These are phyloP conservation scores for Taurulus bubalis DNA, from an alignment of 2,113 vertebrate genomes.

Conservation along the genomic window DNA sequence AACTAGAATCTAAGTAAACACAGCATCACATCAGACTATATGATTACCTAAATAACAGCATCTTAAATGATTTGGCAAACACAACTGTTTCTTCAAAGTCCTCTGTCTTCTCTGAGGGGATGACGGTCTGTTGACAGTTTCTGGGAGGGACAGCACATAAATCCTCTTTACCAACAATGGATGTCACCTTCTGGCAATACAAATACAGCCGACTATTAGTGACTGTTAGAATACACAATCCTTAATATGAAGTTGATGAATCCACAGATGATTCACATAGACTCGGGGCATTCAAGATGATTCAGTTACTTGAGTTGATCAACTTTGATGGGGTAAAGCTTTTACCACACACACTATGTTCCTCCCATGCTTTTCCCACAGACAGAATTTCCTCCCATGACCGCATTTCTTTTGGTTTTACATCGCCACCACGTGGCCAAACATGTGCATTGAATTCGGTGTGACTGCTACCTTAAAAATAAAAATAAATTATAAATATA, in stretches of 20 bases:
- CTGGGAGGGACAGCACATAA: conserved; percentile 55
- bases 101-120: conserved; percentile 53
- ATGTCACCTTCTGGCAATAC: not conserved
- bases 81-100: conserved; percentile 26
- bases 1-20: conserved; percentile 74
- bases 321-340: not conserved
- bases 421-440: conserved; percentile 57
- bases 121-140: conserved; percentile 65
- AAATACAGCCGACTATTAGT: not conserved
- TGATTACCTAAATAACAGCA: conserved; percentile 30
- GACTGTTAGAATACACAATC: not conserved
- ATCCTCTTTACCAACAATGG: conserved; percentile 47
- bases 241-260: not conserved
- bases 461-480: not conserved
- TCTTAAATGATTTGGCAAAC: conserved; percentile 57
- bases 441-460: not conserved
- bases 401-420: not conserved
- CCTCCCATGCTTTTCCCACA: not conserved
- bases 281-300: not conserved
- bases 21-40: conserved; percentile 13
- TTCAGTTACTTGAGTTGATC: not conserved
- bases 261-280: not conserved
- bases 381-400: too few species aligned
- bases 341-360: too few species aligned
- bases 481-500: not conserved